Percentiles rank a stretch among this genome's conserved stretches.
Evolutionary conservation across 2,113 vertebrate genomes (phyloP).

Genomic region (Notarius quadriscutis): DNA sequence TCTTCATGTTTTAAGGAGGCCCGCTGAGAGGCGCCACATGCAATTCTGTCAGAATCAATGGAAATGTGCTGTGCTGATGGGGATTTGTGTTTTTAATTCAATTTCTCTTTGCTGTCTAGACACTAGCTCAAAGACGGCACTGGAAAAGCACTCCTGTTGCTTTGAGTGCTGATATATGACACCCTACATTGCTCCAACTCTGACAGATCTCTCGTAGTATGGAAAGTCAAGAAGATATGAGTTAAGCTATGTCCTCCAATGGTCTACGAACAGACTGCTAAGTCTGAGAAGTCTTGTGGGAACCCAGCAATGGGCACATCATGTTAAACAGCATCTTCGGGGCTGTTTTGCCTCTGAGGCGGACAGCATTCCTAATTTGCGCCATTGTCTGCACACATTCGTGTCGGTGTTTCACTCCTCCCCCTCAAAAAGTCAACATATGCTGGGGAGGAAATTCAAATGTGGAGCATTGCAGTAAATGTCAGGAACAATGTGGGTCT

Average conservation of each 20-base stretch:
- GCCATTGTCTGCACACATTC: slow-evolving; percentile 37
- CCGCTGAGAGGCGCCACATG: slow-evolving; percentile 47
- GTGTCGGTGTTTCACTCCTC: slow-evolving; percentile 4
- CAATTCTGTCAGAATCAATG: slow-evolving; percentile 48
- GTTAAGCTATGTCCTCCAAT: background rate
- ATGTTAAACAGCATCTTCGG: slow-evolving; percentile 35
- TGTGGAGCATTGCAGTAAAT: slow-evolving; percentile 52
- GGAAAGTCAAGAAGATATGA: background rate
- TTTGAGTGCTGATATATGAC: slow-evolving; percentile 40
- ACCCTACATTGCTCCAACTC: slow-evolving; percentile 21
- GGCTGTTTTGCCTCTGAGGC: slow-evolving; percentile 35
- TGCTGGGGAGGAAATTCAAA: slow-evolving; percentile 56
- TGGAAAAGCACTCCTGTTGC: slow-evolving; percentile 1
- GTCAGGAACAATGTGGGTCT: slow-evolving; percentile 55
- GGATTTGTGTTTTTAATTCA: slow-evolving; percentile 57
- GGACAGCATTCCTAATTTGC: slow-evolving; percentile 29
- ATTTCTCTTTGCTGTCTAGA: slow-evolving; percentile 53
- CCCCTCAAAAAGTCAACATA: slow-evolving; percentile 50
- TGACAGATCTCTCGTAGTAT: background rate
- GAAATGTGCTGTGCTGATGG: slow-evolving; percentile 41
- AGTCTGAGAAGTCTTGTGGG: background rate
- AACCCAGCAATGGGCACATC: slow-evolving; percentile 26
- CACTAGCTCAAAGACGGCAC: slow-evolving; percentile 32
- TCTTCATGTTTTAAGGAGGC: slow-evolving; percentile 56
- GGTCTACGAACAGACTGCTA: slow-evolving; percentile 11